These are phyloP conservation scores for Anthonomus grandis DNA, from an alignment of 1,140 invertebrate species.

Conservation along the genomic window DNA sequence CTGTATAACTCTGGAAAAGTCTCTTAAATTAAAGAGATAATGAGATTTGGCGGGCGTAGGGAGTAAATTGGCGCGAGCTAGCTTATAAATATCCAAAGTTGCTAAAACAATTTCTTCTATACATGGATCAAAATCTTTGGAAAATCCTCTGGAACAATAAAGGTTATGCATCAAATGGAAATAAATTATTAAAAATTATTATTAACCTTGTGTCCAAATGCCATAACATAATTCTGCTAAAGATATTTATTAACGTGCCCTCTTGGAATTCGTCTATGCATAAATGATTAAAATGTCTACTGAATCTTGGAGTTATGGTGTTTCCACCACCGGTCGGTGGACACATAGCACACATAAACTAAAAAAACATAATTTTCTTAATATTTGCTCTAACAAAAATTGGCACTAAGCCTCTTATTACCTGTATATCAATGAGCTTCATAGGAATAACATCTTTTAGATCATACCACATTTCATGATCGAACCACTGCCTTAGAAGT, in stretches of 20 bases:
- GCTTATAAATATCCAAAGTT: slow-evolving; percentile 84
- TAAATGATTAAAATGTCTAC: slow-evolving; percentile 85
- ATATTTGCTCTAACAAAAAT: too few species aligned
- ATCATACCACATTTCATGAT: slow-evolving; percentile 91
- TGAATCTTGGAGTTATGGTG: slow-evolving; percentile 80
- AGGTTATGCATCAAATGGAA: background rate
- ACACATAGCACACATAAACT: slow-evolving; percentile 67
- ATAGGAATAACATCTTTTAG: slow-evolving; percentile 81
- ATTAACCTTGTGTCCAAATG: slow-evolving; percentile 81
- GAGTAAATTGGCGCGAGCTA: slow-evolving; percentile 75
- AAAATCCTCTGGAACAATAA: slow-evolving; percentile 70
- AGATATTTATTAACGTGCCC: slow-evolving; percentile 80
- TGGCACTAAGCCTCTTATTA: slow-evolving; percentile 41
- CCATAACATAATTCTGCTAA: slow-evolving; percentile 89
- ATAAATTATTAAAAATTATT: background rate
- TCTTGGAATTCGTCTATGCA: slow-evolving; percentile 90
- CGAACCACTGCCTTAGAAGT: slow-evolving; percentile 83
- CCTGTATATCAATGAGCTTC: slow-evolving; percentile 84
- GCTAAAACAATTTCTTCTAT: slow-evolving; percentile 85
- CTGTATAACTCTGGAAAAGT: slow-evolving; percentile 91
- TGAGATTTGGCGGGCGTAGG: slow-evolving; percentile 91
- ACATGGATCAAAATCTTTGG: slow-evolving; percentile 91
- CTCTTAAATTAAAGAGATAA: slow-evolving; percentile 92
- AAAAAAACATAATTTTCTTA: background rate
- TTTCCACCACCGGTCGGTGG: slow-evolving; percentile 79